These are phyloP conservation scores for Dascyllus trimaculatus DNA, from an alignment of 2,113 vertebrate species.

Conservation along the genomic window DNA sequence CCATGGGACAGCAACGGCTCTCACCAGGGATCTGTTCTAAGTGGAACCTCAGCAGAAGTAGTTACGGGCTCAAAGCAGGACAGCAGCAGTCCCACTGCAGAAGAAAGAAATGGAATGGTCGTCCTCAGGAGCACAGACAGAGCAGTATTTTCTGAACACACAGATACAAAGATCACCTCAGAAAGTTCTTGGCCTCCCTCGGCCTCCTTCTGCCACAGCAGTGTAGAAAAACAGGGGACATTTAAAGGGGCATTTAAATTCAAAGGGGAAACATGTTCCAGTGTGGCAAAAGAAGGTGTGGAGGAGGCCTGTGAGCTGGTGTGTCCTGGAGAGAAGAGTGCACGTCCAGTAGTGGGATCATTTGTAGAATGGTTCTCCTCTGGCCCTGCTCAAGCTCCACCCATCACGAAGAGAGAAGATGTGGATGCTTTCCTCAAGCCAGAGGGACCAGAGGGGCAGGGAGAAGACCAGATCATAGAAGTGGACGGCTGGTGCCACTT, in stretches of 20 bases:
- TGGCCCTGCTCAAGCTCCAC: background rate
- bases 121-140: constrained; percentile 72
- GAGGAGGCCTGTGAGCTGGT: constrained; percentile 68
- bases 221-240: constrained; percentile 31
- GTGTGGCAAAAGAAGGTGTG: constrained; percentile 37
- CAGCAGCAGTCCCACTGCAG: constrained; percentile 55
- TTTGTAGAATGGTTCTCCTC: constrained; percentile 55
- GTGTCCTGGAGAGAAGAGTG: constrained; percentile 59
- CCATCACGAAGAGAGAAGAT: constrained; percentile 26
- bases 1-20: constrained; percentile 65
- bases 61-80: constrained; percentile 47
- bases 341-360: constrained; percentile 47
- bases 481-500: constrained; percentile 83
- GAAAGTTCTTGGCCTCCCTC: constrained; percentile 59
- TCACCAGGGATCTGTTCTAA: constrained; percentile 53
- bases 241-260: constrained; percentile 30
- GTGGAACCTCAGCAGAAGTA: constrained; percentile 25
- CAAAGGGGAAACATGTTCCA: constrained; percentile 35
- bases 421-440: constrained; percentile 45
- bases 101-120: constrained; percentile 70
- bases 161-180: constrained; percentile 48
- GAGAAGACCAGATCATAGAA: constrained; percentile 80
- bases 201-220: constrained; percentile 24
- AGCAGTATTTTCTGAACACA: constrained; percentile 69
- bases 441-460: constrained; percentile 33